phyloP scores from a whole-genome alignment of 2,888 invertebrate species.

The Mantis religiosa region DNA sequence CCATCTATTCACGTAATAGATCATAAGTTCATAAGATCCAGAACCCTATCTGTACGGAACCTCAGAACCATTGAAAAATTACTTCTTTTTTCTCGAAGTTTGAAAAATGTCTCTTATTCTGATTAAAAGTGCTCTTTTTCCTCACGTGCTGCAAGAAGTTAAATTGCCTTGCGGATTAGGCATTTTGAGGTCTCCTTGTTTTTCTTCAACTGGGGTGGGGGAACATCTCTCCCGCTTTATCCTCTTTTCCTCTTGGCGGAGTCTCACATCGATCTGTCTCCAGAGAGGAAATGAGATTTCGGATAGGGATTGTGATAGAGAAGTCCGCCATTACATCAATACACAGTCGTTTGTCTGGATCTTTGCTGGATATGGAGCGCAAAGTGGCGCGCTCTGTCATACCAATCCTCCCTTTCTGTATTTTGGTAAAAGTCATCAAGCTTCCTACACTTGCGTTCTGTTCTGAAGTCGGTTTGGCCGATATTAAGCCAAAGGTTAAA shows the following conservation, averaged over 20 bases:
- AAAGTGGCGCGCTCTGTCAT: neutral
- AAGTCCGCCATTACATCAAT: neutral
- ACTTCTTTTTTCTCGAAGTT: neutral
- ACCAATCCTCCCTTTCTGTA: neutral
- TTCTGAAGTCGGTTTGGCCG: too few species aligned
- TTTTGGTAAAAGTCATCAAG: neutral
- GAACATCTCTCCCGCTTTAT: neutral
- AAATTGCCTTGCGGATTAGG: neutral
- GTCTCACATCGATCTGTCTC: neutral
- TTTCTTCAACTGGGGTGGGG: neutral
- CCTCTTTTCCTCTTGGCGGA: neutral
- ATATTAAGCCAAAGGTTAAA: too few species aligned
- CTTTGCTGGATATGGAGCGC: neutral
- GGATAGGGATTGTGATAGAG: neutral
- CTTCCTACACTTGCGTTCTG: neutral
- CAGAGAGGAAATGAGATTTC: neutral
- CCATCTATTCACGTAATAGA: neutral
- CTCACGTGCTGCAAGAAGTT: neutral
- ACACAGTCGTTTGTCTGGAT: neutral
- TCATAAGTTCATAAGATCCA: neutral
- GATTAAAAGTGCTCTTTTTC: neutral
- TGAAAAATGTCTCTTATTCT: neutral
- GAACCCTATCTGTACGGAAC: neutral
- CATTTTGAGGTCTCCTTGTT: neutral
- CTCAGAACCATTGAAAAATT: neutral